Evolutionary conservation across 1,140 invertebrate species (phyloP).

Genomic region (Littorina saxatilis): DNA sequence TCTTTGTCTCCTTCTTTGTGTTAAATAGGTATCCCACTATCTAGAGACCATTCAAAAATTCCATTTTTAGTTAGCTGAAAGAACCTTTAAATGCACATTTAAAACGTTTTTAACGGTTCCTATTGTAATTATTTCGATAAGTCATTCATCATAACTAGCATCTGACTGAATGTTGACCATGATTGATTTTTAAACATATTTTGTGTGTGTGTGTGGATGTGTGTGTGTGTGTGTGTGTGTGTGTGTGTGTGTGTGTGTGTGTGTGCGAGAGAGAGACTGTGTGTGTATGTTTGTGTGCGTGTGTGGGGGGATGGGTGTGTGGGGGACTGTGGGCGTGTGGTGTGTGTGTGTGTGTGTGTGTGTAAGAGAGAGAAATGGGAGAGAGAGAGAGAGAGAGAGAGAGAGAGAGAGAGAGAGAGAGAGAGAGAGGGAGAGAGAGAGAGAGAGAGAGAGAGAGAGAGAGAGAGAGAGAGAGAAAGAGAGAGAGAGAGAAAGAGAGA

Average conservation of each 20-base stretch:
- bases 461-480: too few relatives aligned
- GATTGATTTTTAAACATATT: background rate
- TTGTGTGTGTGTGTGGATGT: too few relatives aligned
- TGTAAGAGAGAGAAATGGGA: too few relatives aligned
- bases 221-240: background rate
- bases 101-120: background rate
- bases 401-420: too few relatives aligned
- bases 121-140: background rate
- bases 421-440: too few relatives aligned
- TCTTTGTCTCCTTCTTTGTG: background rate
- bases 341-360: too few relatives aligned
- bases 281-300: too few relatives aligned
- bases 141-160: too few relatives aligned
- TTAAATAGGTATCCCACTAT: background rate
- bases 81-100: background rate
- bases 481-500: conserved; percentile 23
- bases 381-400: background rate
- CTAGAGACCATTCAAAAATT: background rate
- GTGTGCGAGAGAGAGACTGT: too few relatives aligned
- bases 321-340: too few relatives aligned
- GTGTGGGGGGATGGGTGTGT: too few relatives aligned
- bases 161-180: background rate
- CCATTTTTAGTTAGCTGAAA: background rate
- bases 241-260: background rate
- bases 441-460: too few relatives aligned